These are phyloP conservation scores for Plusia festucae DNA, from an alignment of 2,888 invertebrate species.

Conservation along the genomic window DNA sequence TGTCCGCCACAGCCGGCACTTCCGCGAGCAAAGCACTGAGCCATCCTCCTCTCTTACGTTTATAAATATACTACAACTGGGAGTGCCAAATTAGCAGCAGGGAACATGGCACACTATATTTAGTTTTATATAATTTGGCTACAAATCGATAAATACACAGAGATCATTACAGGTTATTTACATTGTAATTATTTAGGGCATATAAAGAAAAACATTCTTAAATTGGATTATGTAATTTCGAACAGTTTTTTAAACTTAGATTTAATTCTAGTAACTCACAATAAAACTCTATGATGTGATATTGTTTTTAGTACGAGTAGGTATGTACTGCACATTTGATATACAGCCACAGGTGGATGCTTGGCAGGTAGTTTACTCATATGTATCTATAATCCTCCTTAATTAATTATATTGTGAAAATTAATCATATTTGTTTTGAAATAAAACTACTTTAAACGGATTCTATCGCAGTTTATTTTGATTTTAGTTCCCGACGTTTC, in stretches of 20 bases:
- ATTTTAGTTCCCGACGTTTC: too few relatives aligned
- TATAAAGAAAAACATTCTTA: not conserved
- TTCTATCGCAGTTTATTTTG: too few relatives aligned
- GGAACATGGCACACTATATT: slow-evolving; percentile 68
- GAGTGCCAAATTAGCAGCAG: slow-evolving; percentile 77
- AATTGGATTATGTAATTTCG: not conserved
- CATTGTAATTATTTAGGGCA: not conserved
- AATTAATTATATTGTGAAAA: not conserved
- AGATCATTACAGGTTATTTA: slow-evolving; percentile 3
- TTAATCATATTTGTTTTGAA: not conserved
- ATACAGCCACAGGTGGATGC: not conserved
- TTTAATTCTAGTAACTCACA: not conserved
- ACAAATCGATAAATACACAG: slow-evolving; percentile 6
- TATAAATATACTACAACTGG: slow-evolving; percentile 81
- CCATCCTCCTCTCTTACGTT: slow-evolving; percentile 74
- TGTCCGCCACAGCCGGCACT: slow-evolving; percentile 64
- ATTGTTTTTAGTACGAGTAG: not conserved
- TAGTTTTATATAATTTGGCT: slow-evolving; percentile 53
- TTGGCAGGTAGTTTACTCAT: not conserved
- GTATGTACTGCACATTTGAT: not conserved
- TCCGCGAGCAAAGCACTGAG: slow-evolving; percentile 76
- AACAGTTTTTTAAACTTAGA: not conserved
- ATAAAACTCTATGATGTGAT: too few relatives aligned
- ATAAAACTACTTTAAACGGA: too few relatives aligned
- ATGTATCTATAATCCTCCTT: not conserved